Base-by-base conservation (phyloP, 2,113 vertebrate genomes). In the Dolichallabes microphthalmus region DNA sequence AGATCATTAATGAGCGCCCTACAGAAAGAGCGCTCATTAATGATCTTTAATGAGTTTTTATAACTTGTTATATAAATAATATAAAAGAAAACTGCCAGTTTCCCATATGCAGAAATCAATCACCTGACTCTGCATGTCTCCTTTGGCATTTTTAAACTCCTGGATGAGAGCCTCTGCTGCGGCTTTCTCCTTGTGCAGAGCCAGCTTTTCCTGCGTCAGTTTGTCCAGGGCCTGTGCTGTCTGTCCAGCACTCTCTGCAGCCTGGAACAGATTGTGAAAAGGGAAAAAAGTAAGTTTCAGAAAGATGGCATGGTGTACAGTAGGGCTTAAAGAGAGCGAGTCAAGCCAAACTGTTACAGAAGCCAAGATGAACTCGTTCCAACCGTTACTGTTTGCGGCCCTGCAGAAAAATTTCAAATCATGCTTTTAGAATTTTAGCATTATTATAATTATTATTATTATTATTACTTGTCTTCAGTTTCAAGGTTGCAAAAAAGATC, bases 61-160 rank as follows among this genome's bases (percentile, higher is more conserved):
- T n/a, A n/a, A 63, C 25, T 66, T 15, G 30, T 68, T 17, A 68
- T 13, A 68, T 2, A 32, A 68, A 17, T 68, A 68, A 17, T 68
- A 17, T 32, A 32, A 68, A 32, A 68, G 27, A 1, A 64, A 27
- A 66, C 2, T 15, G n/a, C 35, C 7, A 4, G 8, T 69, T 69
- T 69, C 19, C 27, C 32, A 69, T n/a, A 20, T 73, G 19, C 69
- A 45, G 9, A 73, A 73, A 73, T 45, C 32, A 73, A 20, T 13
- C 93, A 98, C 98, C 95, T 97, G 95, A 11, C 91, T 93, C 90
- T 97, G 94, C 19, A 96, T 89, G 86, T 96, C 95, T 84, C 95
- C 90, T 1, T 96, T 96, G 14, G 94, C 91, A 58, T 89, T 91
- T 82, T 87, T 95, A 0, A 95, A 94, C 69, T 94, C 92, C 83